A percentile compares a stretch with the other conserved stretches of the same genome.
phyloP scores from a whole-genome alignment of 2,113 vertebrate genomes.

The Melospiza melodia region DNA sequence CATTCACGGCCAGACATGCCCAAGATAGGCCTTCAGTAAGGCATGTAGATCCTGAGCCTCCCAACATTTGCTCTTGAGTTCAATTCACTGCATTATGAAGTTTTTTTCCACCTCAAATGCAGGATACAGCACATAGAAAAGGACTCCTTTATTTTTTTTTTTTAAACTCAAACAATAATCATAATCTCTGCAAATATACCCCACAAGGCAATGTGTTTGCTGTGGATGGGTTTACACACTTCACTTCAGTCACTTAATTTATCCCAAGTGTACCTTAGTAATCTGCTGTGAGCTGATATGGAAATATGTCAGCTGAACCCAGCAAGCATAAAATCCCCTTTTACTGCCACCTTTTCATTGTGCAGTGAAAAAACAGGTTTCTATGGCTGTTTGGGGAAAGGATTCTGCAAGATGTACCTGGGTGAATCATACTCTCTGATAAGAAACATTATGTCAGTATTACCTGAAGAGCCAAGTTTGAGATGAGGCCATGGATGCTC shows the following conservation, averaged over 20 bases:
- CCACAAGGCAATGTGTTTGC: background rate
- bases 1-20: background rate
- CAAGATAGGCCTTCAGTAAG: background rate
- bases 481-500: background rate
- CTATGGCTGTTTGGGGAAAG: background rate
- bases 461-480: background rate
- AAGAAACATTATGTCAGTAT: background rate
- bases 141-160: background rate
- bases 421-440: background rate
- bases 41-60: background rate
- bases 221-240: background rate
- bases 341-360: background rate
- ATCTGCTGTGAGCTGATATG: background rate
- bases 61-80: background rate
- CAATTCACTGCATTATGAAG: background rate
- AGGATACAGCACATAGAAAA: background rate
- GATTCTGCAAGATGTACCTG: background rate
- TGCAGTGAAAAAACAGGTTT: background rate
- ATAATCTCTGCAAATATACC: background rate
- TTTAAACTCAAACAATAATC: background rate
- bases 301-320: background rate
- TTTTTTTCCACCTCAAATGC: background rate
- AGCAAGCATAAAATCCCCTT: constrained; percentile 14
- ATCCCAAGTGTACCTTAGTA: background rate
- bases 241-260: background rate